Evolutionary conservation across 2,113 vertebrate species (phyloP).

Genomic region (Falcunculus frontatus): DNA sequence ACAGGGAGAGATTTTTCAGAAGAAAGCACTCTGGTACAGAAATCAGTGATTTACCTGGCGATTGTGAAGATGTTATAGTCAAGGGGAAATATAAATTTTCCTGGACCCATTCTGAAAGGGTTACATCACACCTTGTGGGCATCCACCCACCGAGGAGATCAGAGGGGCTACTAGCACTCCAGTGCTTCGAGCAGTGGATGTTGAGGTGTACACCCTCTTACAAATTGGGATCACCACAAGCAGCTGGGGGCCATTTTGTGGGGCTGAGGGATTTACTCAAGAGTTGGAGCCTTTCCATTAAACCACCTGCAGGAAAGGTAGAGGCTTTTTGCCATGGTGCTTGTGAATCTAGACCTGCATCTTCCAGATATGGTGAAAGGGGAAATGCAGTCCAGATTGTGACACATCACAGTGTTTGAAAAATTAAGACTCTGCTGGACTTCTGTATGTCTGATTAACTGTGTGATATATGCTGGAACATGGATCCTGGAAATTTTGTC

Average conservation of each 20-base stretch:
- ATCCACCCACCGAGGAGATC: neutral
- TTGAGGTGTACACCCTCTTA: neutral
- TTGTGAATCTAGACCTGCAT: neutral
- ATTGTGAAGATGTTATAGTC: neutral
- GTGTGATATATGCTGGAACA: neutral
- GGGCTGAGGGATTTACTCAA: neutral
- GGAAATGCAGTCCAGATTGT: neutral
- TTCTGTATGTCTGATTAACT: neutral
- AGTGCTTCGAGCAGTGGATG: neutral
- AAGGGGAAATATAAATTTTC: neutral
- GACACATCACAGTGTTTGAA: neutral
- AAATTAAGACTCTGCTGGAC: neutral
- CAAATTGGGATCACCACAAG: neutral
- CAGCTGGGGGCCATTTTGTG: neutral
- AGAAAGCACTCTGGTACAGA: neutral
- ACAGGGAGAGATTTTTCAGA: neutral
- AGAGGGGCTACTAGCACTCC: neutral
- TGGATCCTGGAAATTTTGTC: neutral
- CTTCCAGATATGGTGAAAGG: neutral
- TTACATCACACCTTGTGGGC: rapidly evolving
- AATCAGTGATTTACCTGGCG: neutral
- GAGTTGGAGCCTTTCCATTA: neutral
- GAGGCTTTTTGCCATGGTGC: neutral
- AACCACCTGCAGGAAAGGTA: neutral
- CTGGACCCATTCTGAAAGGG: neutral